phyloP scores from a whole-genome alignment of 1,140 invertebrate species.

The Phocides pigmalion region DNA sequence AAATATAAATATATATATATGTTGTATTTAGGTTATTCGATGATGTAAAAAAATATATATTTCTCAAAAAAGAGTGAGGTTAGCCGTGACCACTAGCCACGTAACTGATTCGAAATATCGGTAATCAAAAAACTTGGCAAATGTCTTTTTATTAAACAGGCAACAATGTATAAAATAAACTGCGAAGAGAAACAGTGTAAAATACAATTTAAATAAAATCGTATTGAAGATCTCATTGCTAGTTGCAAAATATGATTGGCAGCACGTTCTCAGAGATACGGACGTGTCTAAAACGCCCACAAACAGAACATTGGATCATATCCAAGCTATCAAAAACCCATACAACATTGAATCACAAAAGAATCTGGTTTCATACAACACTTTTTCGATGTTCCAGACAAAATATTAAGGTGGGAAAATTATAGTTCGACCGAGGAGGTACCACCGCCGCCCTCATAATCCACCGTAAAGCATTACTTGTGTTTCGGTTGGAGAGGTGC shows the following conservation, averaged over 20 bases:
- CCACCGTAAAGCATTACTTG: too few relatives aligned
- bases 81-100: too few relatives aligned
- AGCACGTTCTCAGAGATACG: not conserved
- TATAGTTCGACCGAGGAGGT: too few relatives aligned
- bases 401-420: too few relatives aligned
- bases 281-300: slow-evolving; percentile 37
- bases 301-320: slow-evolving; percentile 47
- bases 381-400: slow-evolving; percentile 27
- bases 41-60: too few relatives aligned
- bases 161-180: too few relatives aligned
- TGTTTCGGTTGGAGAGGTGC: too few relatives aligned
- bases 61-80: too few relatives aligned
- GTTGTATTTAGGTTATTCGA: too few relatives aligned
- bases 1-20: too few relatives aligned
- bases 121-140: not conserved
- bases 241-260: slow-evolving; percentile 3
- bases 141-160: too few relatives aligned
- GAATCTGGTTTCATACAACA: slow-evolving; percentile 42
- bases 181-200: not conserved
- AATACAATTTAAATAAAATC: not conserved
- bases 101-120: not conserved
- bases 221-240: not conserved
- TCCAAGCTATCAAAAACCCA: slow-evolving; percentile 69
- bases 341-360: slow-evolving; percentile 53
- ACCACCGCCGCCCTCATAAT: too few relatives aligned